Conservation (phyloP, 2,888 invertebrate species). For the Cistogaster globosa region DNA sequence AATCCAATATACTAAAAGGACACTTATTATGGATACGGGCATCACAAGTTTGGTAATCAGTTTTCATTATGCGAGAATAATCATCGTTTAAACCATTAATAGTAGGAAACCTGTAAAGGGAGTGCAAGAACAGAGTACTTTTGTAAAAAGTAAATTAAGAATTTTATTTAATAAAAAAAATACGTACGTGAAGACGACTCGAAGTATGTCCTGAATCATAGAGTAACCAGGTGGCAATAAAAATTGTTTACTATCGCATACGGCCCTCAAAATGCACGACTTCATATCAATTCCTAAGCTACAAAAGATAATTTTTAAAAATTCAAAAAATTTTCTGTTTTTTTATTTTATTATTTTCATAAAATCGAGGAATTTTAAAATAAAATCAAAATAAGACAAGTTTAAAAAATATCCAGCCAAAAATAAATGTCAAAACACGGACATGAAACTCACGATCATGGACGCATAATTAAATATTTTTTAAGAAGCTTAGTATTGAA, state of each 20-base stretch:
- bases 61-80: slow-evolving; percentile 77
- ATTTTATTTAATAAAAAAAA: neutral
- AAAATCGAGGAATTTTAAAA: too few species aligned
- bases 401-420: too few species aligned
- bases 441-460: too few species aligned
- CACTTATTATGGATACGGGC: slow-evolving; percentile 75
- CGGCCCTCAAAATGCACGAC: slow-evolving; percentile 86
- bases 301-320: slow-evolving; percentile 18
- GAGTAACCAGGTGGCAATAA: slow-evolving; percentile 86
- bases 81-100: slow-evolving; percentile 78
- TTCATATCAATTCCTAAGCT: slow-evolving; percentile 79
- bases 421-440: too few species aligned
- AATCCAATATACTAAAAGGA: slow-evolving; percentile 76
- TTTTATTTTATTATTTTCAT: too few species aligned
- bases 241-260: slow-evolving; percentile 87
- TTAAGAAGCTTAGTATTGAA: too few species aligned
- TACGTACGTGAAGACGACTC: slow-evolving; percentile 86
- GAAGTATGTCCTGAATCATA: slow-evolving; percentile 87
- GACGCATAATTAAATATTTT: too few species aligned
- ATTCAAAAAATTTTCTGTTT: too few species aligned
- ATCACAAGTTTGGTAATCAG: slow-evolving; percentile 76
- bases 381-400: too few species aligned
- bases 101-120: slow-evolving; percentile 77
- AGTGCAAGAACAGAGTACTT: neutral
- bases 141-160: neutral